phyloP scores from a whole-genome alignment of 2,888 invertebrate genomes.

The Eudemis profundana region DNA sequence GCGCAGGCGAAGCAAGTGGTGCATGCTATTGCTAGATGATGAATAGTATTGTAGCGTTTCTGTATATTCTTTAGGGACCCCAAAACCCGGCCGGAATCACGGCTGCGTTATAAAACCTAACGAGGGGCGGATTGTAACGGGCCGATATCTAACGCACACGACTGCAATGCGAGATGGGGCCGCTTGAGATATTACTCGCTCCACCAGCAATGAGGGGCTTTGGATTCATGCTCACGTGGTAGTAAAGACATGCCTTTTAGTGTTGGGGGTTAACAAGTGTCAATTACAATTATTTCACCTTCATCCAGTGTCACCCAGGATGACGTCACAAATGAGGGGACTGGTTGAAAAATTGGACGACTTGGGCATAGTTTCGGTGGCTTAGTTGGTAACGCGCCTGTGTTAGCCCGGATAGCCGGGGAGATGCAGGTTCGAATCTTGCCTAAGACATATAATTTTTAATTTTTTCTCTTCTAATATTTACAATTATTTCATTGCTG shows the following conservation, averaged over 20 bases:
- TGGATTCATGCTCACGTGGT: not conserved
- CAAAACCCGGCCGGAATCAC: conserved; percentile 13
- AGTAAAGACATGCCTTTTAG: not conserved
- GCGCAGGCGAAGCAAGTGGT: too few relatives aligned
- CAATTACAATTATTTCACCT: not conserved
- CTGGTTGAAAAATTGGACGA: too few relatives aligned
- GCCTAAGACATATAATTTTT: too few relatives aligned
- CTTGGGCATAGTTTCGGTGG: too few relatives aligned
- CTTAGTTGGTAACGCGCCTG: too few relatives aligned
- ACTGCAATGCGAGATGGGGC: not conserved
- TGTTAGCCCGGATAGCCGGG: too few relatives aligned
- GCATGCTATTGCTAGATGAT: too few relatives aligned
- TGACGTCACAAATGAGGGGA: not conserved
- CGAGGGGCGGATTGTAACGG: conserved; percentile 25
- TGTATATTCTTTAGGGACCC: not conserved
- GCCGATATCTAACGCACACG: conserved; percentile 10
- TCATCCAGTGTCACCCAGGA: too few relatives aligned
- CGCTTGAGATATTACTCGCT: conserved; percentile 1
- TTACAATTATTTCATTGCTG: too few relatives aligned
- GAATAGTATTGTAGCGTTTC: too few relatives aligned
- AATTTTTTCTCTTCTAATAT: too few relatives aligned
- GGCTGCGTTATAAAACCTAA: conserved; percentile 30
- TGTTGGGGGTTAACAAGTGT: not conserved
- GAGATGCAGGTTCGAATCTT: too few relatives aligned
- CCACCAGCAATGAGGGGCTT: not conserved